Percentiles rank a stretch among this genome's conserved stretches.
Conservation (phyloP, 2,113 vertebrate genomes). For the Dermatemys mawii region DNA sequence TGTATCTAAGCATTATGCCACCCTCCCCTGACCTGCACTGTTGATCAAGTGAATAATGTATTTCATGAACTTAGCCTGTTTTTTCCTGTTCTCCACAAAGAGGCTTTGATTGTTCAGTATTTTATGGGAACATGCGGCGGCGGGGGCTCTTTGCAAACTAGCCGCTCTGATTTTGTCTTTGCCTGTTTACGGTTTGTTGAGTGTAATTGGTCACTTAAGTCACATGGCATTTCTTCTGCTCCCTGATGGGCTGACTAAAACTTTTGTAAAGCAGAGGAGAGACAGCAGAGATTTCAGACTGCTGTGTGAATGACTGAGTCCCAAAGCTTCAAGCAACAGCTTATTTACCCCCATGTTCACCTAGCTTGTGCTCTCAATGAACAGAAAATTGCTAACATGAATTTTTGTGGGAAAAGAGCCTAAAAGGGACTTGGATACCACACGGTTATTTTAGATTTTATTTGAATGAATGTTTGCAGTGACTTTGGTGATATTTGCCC, state of each 20-base stretch:
- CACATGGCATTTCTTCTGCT: not conserved
- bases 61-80: not conserved
- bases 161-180: not conserved
- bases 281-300: not conserved
- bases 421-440: not conserved
- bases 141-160: not conserved
- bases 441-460: not conserved
- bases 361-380: not conserved
- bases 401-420: not conserved
- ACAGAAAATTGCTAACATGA: not conserved
- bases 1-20: not conserved
- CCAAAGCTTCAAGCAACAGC: not conserved
- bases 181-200: not conserved
- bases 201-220: not conserved
- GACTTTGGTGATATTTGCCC: not conserved
- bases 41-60: not conserved
- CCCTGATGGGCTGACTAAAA: not conserved
- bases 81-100: not conserved
- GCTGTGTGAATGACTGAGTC: not conserved
- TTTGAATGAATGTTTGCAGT: not conserved
- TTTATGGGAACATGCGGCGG: not conserved
- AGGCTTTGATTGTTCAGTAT: not conserved
- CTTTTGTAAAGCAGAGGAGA: not conserved
- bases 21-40: not conserved
- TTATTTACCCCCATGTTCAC: not conserved